Evolutionary conservation across 2,113 vertebrate species (phyloP).

Genomic region (Rhinogobius similis): DNA sequence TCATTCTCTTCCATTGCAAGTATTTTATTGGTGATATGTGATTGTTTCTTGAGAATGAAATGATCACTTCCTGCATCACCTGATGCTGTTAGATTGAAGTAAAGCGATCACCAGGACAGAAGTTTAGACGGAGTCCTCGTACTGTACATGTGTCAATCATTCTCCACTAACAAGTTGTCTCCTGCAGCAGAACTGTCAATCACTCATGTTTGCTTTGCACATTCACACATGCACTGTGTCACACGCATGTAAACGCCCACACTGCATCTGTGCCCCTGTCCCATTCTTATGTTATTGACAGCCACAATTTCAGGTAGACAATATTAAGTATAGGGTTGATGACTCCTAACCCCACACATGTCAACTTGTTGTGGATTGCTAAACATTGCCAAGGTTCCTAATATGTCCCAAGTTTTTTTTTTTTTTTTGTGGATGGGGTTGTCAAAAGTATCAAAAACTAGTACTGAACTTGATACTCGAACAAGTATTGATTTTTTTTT

Average conservation of each 20-base stretch:
- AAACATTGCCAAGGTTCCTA: neutral
- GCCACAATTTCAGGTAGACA: neutral
- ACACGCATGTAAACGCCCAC: slow-evolving; percentile 32
- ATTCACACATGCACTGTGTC: slow-evolving; percentile 5
- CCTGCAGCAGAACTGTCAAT: slow-evolving; percentile 26
- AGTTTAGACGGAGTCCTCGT: slow-evolving; percentile 19
- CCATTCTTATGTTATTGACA: neutral
- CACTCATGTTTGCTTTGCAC: slow-evolving; percentile 17
- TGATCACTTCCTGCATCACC: neutral
- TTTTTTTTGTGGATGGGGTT: no score
- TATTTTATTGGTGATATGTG: neutral
- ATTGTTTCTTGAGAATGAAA: neutral
- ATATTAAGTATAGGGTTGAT: neutral
- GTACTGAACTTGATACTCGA: no score
- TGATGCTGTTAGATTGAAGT: neutral
- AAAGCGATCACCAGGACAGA: slow-evolving; percentile 25
- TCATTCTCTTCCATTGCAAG: neutral
- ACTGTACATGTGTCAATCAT: slow-evolving; percentile 39
- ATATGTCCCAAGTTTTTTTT: no score
- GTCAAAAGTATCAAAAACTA: no score
- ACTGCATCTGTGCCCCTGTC: slow-evolving; percentile 23
- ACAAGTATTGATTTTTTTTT: no score
- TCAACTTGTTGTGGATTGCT: neutral
- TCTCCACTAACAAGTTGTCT: slow-evolving; percentile 22
- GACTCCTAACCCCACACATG: neutral